A percentile compares a stretch with the other conserved stretches of the same genome.
Evolutionary conservation across 2,797 vertebrate species (phyloP).

Genomic region (Potorous gilbertii): DNA sequence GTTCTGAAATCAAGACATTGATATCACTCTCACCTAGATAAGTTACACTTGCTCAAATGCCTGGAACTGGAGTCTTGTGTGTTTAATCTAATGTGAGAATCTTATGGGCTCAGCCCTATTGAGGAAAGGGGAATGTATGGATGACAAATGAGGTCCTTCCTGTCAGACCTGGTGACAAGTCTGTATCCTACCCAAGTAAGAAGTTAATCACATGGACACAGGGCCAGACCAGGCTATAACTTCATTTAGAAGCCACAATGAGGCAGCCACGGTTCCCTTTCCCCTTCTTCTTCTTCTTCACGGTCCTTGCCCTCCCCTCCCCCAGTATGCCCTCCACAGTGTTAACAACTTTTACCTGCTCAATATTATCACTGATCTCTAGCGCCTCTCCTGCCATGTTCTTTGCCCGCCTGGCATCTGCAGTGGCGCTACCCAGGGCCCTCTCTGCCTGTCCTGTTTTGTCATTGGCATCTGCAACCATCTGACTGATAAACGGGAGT

Average conservation of each 20-base stretch:
- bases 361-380: conserved; percentile 78
- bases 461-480: conserved; percentile 85
- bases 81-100: background rate
- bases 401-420: conserved; percentile 77
- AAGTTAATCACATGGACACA: background rate
- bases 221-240: fast-evolving
- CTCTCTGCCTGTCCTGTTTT: conserved; percentile 83
- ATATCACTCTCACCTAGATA: background rate
- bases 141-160: background rate
- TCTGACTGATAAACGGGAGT: conserved; percentile 87
- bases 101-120: background rate
- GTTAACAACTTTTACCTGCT: conserved; percentile 78
- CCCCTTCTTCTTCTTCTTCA: fast-evolving
- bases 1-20: conserved; percentile 1
- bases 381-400: conserved; percentile 70
- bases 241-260: background rate
- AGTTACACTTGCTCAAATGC: background rate
- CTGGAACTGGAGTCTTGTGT: background rate
- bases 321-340: background rate
- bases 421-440: conserved; percentile 80
- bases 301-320: background rate
- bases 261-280: fast-evolving
- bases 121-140: background rate
- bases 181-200: background rate
- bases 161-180: background rate